Percentiles rank a stretch among this genome's conserved stretches.
These are phyloP conservation scores for Spodoptera exigua DNA, from an alignment of 2,888 invertebrate species.

Conservation along the genomic window DNA sequence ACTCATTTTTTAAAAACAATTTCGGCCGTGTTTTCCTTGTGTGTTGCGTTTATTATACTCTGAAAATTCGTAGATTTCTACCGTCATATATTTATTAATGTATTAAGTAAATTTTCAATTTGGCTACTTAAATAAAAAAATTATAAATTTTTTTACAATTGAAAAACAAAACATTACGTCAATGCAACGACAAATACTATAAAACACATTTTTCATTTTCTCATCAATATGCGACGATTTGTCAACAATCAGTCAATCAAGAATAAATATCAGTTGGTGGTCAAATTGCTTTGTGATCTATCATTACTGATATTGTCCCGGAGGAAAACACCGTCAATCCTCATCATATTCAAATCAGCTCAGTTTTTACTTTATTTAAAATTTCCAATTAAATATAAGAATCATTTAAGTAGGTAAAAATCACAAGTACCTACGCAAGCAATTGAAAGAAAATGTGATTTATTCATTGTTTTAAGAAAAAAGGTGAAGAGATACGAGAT, in stretches of 20 bases:
- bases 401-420: slow-evolving; percentile 9
- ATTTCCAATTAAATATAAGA: not conserved
- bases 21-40: slow-evolving; percentile 16
- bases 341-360: not conserved
- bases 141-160: too few species aligned
- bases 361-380: slow-evolving; percentile 1
- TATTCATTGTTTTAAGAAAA: slow-evolving; percentile 7
- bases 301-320: too few species aligned
- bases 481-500: slow-evolving; percentile 11
- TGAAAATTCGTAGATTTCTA: not conserved
- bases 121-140: too few species aligned
- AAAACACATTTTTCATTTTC: too few species aligned
- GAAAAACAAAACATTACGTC: too few species aligned
- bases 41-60: not conserved
- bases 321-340: not conserved
- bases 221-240: too few species aligned
- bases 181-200: too few species aligned
- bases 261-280: too few species aligned
- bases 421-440: slow-evolving; percentile 1
- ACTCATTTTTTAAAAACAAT: slow-evolving; percentile 17
- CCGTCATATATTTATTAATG: too few species aligned
- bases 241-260: too few species aligned
- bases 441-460: slow-evolving; percentile 20
- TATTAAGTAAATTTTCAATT: too few species aligned
- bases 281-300: too few species aligned